Evolutionary conservation across 2,888 invertebrate genomes (phyloP).

Genomic region (Ectropis crepuscularia): DNA sequence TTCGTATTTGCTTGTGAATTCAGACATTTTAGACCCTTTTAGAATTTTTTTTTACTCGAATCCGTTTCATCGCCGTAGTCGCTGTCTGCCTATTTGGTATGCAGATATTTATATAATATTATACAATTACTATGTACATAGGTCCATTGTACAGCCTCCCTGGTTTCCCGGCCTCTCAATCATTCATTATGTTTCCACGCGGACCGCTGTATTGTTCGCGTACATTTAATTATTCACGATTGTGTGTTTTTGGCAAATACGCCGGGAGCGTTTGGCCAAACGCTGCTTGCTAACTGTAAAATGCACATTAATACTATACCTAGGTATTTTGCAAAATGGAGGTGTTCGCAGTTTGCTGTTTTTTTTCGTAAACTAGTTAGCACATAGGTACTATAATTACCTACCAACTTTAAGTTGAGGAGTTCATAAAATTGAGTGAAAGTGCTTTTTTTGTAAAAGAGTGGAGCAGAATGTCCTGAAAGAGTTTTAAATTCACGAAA

Average conservation of each 20-base stretch:
- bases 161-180: slow-evolving; percentile 11
- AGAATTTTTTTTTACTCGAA: too few species aligned
- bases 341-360: neutral
- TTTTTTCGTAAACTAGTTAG: too few species aligned
- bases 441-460: too few species aligned
- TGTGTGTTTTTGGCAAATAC: slow-evolving; percentile 57
- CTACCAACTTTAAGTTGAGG: too few species aligned
- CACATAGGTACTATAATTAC: too few species aligned
- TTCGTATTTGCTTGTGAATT: too few species aligned
- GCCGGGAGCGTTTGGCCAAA: slow-evolving; percentile 32
- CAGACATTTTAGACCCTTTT: too few species aligned
- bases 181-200: slow-evolving; percentile 22
- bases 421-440: too few species aligned
- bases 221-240: slow-evolving; percentile 41
- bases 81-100: neutral
- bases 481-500: too few species aligned
- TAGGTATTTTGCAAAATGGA: neutral
- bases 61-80: too few species aligned
- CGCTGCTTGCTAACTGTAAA: neutral
- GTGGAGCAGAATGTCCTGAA: too few species aligned
- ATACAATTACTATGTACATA: neutral
- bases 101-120: neutral
- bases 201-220: slow-evolving; percentile 20
- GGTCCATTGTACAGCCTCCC: neutral
- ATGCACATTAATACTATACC: too few species aligned